phyloP scores from a whole-genome alignment of 2,888 invertebrate species.

The Tenthredo amoena region DNA sequence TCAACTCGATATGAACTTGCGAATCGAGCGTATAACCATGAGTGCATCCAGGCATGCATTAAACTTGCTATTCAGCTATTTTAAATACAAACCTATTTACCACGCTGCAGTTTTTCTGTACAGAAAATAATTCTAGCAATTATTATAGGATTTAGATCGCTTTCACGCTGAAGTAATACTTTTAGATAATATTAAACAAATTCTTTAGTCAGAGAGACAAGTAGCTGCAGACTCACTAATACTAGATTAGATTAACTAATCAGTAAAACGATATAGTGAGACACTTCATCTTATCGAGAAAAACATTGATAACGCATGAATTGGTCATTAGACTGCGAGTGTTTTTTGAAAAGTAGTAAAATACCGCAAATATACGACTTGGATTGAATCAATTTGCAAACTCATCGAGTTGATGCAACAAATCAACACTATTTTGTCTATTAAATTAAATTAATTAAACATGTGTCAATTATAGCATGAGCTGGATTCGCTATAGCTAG shows the following conservation, averaged over 20 bases:
- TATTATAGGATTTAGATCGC: background rate
- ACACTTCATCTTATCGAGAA: background rate
- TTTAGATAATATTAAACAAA: background rate
- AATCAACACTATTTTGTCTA: background rate
- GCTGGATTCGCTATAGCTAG: background rate
- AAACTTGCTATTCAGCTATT: constrained; percentile 1
- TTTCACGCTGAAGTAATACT: background rate
- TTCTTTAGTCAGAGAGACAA: background rate
- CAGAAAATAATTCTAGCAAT: background rate
- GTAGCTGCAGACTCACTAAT: background rate
- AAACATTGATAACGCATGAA: background rate
- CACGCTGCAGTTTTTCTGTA: background rate
- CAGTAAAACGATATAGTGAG: background rate
- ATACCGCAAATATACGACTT: background rate
- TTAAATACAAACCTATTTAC: background rate
- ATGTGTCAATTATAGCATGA: background rate
- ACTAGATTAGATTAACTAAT: background rate
- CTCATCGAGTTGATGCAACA: background rate
- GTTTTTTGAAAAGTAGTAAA: background rate
- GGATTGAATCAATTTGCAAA: background rate
- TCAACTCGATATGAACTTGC: constrained; percentile 17
- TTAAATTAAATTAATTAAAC: too few species aligned
- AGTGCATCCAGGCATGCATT: constrained; percentile 7
- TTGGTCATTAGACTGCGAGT: background rate
- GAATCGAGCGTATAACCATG: constrained; percentile 3